Evolutionary conservation across 2,888 invertebrate species (phyloP), one percentile per base, ranked within the genome.

Genomic region (Sycophila texana): DNA sequence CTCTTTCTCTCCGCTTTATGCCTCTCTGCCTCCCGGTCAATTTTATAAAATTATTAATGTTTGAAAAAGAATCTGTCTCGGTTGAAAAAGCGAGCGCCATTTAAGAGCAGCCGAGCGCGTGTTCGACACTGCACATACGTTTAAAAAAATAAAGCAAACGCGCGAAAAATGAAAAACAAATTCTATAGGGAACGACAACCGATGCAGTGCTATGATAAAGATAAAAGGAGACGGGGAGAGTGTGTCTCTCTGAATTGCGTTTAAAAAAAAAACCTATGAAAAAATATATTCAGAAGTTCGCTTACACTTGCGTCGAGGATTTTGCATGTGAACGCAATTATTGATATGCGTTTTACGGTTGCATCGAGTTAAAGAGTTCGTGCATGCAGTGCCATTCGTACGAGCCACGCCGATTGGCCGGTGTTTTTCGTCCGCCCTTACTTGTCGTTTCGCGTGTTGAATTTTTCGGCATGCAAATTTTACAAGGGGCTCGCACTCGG

Each of bases 391-490:
- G 39, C 4, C 39, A 4, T 39, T 4, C 30, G 4, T 30, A 30
- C 4, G n/a, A n/a, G 30, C 30, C 4, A 7, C 7, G 7, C 39
- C 39, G 39, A 39, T 39, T 39, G 39, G 7, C 4, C 39, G 7
- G 39, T 39, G 39, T 2, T 4, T 39, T 7, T 39, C 63, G 60
- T 55, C 51, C 16, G 57, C 61, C 71, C 63, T 74, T 68, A 68
- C 74, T 68, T 39, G 57, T 76, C 76, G 77, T 71, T 74, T 53
- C 66, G 65, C 74, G 74, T 65, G 70, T 76, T 79, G 76, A 81
- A 81, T 79, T 81, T 81, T 79, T 81, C 79, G 74, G 79, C 77
- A 81, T 79, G 79, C 81, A 81, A 79, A 81, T 81, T 76, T 79
- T 77, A 81, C 76, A 81, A 76, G 67, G 55, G 75, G 71, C 74